These are phyloP conservation scores for Boulengeromyrus knoepffleri DNA, from an alignment of 2,113 vertebrate genomes.

Conservation along the genomic window DNA sequence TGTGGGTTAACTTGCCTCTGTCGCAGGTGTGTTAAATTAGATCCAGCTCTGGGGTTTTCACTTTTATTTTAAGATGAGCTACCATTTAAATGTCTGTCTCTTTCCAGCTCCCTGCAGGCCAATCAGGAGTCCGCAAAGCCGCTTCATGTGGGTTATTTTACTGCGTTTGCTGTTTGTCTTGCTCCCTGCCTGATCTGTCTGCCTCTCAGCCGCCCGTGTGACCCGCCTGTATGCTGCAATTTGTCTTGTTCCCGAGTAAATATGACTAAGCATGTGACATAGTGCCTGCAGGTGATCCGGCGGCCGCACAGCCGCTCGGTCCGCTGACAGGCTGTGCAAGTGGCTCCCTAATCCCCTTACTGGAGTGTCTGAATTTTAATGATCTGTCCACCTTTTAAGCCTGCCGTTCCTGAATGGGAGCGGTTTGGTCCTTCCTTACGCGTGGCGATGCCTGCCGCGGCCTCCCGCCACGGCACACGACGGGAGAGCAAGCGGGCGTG, in stretches of 20 bases:
- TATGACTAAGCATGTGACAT: not conserved
- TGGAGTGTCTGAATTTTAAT: slow-evolving; percentile 62
- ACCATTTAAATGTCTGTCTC: not conserved
- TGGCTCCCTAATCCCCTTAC: slow-evolving; percentile 45
- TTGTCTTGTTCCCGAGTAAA: not conserved
- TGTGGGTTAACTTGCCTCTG: not conserved
- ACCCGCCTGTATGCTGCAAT: not conserved
- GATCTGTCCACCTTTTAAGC: slow-evolving; percentile 65
- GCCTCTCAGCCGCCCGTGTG: not conserved
- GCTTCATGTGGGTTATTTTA: not conserved
- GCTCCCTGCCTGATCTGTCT: not conserved
- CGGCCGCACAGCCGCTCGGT: slow-evolving; percentile 46
- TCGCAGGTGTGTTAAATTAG: not conserved
- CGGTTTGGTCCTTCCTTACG: slow-evolving; percentile 53
- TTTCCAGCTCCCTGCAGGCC: not conserved
- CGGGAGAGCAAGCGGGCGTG: not conserved
- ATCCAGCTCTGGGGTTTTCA: not conserved
- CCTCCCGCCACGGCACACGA: not conserved
- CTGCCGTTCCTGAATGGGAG: slow-evolving; percentile 51
- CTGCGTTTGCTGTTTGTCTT: not conserved
- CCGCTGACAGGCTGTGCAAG: slow-evolving; percentile 44
- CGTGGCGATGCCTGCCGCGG: slow-evolving; percentile 43
- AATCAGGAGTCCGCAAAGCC: not conserved
- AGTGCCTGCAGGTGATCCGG: slow-evolving; percentile 1
- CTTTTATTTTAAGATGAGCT: not conserved